A percentile compares a stretch with the other conserved stretches of the same genome.
Conservation (phyloP, 2,888 invertebrate species). For the Eupelmus urozonus region DNA sequence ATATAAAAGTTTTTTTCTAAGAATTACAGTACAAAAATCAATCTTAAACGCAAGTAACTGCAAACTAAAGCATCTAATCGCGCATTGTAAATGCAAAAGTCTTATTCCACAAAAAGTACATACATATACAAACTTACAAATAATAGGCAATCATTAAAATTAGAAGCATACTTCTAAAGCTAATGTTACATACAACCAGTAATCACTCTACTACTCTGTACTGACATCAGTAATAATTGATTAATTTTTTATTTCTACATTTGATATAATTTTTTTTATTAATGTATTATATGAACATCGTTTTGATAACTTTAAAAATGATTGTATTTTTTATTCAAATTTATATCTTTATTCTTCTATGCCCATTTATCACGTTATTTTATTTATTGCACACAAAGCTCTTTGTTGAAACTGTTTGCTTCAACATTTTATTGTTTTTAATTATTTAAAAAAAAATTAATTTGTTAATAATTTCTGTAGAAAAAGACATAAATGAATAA, state of each 20-base stretch:
- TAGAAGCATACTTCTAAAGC: constrained; percentile 24
- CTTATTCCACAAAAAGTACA: constrained; percentile 8
- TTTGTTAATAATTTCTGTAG: background rate
- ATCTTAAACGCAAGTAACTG: constrained; percentile 10
- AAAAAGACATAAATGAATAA: background rate
- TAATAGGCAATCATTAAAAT: constrained; percentile 11
- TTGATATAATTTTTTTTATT: too few relatives aligned
- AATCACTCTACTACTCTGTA: constrained; percentile 1
- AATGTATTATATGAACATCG: constrained; percentile 20
- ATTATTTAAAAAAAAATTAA: background rate
- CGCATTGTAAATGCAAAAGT: background rate
- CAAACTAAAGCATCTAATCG: background rate
- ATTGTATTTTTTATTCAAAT: background rate
- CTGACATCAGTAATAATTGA: constrained; percentile 14
- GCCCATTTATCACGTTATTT: background rate
- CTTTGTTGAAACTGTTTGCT: too few relatives aligned
- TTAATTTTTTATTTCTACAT: too few relatives aligned
- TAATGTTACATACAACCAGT: constrained; percentile 28
- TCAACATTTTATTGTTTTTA: too few relatives aligned
- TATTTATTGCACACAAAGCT: background rate
- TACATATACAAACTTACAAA: background rate
- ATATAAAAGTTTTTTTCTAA: too few relatives aligned
- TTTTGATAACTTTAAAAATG: constrained; percentile 9
- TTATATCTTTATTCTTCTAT: too few relatives aligned
- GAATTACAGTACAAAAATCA: background rate